Evolutionary conservation across 2,113 vertebrate genomes (phyloP), one percentile per base, ranked within the genome.

Genomic region (Odontesthes bonariensis): DNA sequence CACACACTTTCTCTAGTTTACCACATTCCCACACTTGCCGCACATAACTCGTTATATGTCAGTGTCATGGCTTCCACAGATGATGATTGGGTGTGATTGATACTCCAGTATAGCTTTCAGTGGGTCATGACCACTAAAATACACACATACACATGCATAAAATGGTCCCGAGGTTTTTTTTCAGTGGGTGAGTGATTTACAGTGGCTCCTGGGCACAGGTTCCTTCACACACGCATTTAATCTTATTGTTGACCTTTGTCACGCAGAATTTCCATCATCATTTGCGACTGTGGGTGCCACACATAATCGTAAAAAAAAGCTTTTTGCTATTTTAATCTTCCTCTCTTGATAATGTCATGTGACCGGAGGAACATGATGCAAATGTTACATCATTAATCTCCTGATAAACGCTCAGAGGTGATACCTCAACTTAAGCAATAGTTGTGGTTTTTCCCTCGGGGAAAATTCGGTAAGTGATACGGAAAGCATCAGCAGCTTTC

Each of bases 171-270:
- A 53, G 77, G 74, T 75, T 51, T 38, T 20, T 64, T 33, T 70
- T 5, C 54, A 56, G 55, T 64, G 67, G 69, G 72, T 0, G 64
- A 70, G 59, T 75, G 81, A 72, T 80, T 71, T 79, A 60, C 70
- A 42, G 52, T 68, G 49, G 49, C 63, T 86, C 47, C 57, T 4
- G 49, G 38, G 22, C 35, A n/a, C 69, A 71, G 66, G 40, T 83
- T 83, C 62, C 72, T 68, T 75, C 70, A 83, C 78, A 78, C 62
- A 63, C 69, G 68, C 33, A 53, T 78, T 83, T 86, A 73, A 84
- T 85, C 38, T 59, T 35, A 58, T 55, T 42, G 76, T 52, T 91
- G 83, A 88, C 79, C 73, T 87, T 70, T 86, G 81, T 79, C 89
- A 61, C 19, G 53, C 56, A 59, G 19, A 31, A 61, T 83, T 55